Percentiles rank a stretch among this genome's conserved stretches.
phyloP scores from a whole-genome alignment of 2,113 vertebrate genomes.

The Serinus canaria region DNA sequence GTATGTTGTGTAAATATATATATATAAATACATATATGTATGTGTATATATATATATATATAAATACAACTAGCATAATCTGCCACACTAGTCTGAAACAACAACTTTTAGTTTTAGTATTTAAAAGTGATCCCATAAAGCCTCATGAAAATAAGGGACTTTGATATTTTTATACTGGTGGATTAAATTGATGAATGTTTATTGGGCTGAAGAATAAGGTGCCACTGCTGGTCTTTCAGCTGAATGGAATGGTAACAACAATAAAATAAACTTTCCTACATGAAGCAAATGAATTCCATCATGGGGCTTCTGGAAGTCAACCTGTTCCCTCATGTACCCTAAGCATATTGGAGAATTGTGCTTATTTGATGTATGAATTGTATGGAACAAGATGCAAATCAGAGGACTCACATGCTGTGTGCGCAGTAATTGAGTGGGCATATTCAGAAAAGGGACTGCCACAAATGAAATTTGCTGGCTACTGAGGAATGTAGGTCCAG shows the following conservation, averaged over 20 bases:
- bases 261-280: background rate
- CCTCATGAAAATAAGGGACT: background rate
- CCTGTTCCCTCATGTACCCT: background rate
- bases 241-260: background rate
- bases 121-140: background rate
- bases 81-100: background rate
- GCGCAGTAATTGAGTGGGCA: background rate
- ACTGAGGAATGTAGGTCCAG: background rate
- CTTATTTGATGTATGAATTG: background rate
- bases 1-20: accelerated
- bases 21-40: no score
- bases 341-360: background rate
- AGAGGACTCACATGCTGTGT: accelerated
- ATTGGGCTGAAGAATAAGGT: background rate
- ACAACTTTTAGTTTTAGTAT: background rate
- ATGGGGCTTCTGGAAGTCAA: background rate
- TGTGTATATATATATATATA: no score
- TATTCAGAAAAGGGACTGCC: background rate
- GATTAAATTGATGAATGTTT: background rate
- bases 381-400: background rate
- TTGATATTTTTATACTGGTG: background rate
- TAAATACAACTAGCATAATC: background rate
- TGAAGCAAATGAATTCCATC: background rate
- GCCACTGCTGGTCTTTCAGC: background rate
- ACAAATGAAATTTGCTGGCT: background rate